Evolutionary conservation across 2,888 invertebrate species (phyloP).

Genomic region (Pteria penguin): DNA sequence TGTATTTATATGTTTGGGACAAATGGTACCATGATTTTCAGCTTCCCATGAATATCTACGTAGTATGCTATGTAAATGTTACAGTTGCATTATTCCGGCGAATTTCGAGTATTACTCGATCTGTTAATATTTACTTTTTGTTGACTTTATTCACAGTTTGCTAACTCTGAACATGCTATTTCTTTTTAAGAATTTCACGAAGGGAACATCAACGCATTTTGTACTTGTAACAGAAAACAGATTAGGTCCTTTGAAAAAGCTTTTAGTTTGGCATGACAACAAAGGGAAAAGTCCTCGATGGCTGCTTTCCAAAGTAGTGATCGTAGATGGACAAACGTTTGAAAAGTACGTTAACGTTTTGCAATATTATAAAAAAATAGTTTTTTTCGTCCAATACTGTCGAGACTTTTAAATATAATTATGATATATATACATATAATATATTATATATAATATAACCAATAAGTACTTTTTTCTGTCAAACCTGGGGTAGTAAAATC

Average conservation of each 20-base stretch:
- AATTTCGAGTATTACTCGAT: no score
- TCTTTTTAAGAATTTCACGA: conserved; percentile 52
- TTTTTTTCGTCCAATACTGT: no score
- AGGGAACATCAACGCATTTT: conserved; percentile 56
- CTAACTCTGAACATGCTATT: no score
- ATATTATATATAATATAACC: not conserved
- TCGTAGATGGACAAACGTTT: conserved; percentile 50
- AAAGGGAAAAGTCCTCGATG: conserved; percentile 47
- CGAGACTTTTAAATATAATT: not conserved
- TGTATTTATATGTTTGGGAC: no score
- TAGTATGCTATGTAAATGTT: no score
- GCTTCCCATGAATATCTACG: no score
- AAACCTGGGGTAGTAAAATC: not conserved
- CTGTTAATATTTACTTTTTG: no score
- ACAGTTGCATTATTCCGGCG: no score
- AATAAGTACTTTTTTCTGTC: not conserved
- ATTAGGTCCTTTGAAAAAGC: conserved; percentile 49
- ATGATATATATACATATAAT: not conserved
- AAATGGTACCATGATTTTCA: no score
- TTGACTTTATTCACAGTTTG: no score
- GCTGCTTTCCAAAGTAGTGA: conserved; percentile 53
- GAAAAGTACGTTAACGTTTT: no score
- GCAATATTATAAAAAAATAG: no score
- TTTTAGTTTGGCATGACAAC: conserved; percentile 59
- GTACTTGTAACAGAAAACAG: conserved; percentile 40